These are phyloP conservation scores for Zaprionus vittiger DNA, from an alignment of 1,140 invertebrate genomes.

Conservation along the genomic window DNA sequence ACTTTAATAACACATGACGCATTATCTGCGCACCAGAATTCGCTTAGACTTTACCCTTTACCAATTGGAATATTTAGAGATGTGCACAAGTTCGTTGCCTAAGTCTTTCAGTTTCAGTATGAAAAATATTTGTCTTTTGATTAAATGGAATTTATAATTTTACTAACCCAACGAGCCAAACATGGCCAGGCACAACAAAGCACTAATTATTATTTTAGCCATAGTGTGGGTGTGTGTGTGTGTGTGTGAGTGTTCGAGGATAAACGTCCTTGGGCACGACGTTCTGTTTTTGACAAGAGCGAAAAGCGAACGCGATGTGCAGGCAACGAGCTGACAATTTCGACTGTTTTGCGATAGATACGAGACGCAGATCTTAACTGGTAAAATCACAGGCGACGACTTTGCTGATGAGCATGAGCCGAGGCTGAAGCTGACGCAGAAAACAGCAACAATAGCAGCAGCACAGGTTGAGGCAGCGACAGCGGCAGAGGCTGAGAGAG, in stretches of 20 bases:
- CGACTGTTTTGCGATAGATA: conserved; percentile 78
- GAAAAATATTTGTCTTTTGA: conserved; percentile 24
- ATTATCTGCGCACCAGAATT: background rate
- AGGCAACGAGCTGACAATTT: conserved; percentile 77
- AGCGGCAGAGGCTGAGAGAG: conserved; percentile 1
- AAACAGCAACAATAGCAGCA: background rate
- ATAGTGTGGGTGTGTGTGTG: conserved; percentile 45
- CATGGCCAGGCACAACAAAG: conserved; percentile 78
- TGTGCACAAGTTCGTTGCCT: conserved; percentile 56
- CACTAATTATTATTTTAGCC: conserved; percentile 77
- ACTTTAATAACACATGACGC: too few species aligned
- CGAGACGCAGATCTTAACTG: conserved; percentile 73
- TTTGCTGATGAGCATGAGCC: conserved; percentile 43
- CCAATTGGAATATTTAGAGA: conserved; percentile 27
- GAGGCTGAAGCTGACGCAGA: conserved; percentile 23
- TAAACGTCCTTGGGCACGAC: conserved; percentile 50
- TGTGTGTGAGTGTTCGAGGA: conserved; percentile 21
- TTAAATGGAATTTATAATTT: conserved; percentile 11
- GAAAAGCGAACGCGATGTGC: conserved; percentile 67
- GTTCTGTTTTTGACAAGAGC: conserved; percentile 22
- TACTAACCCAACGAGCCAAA: conserved; percentile 83
- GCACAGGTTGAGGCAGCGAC: background rate
- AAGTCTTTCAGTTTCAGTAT: conserved; percentile 56
- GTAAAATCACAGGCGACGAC: conserved; percentile 51
- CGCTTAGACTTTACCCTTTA: conserved; percentile 29